Percentiles rank a stretch among this genome's conserved stretches.
phyloP scores from a whole-genome alignment of 2,797 vertebrate species.

The Chanos chanos region DNA sequence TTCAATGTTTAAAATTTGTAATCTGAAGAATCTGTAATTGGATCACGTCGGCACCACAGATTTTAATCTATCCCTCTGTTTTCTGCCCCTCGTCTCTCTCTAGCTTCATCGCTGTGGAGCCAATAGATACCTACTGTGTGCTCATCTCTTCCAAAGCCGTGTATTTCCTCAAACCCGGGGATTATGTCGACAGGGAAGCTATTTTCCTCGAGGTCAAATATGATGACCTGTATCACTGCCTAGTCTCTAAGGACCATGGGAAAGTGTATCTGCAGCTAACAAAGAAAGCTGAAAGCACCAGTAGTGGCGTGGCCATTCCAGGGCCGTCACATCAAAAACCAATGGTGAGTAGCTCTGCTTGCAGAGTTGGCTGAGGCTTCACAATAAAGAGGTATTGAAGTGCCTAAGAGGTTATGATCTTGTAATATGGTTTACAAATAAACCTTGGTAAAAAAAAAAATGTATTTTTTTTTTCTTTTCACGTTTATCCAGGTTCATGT shows the following conservation, averaged over 20 bases:
- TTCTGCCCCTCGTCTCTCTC: not conserved
- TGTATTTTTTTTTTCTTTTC: too few species aligned
- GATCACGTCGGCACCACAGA: too few species aligned
- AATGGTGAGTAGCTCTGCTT: constrained; percentile 76
- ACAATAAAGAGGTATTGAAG: not conserved
- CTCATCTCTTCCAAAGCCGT: constrained; percentile 96
- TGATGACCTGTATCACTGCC: constrained; percentile 94
- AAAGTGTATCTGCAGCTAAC: constrained; percentile 95
- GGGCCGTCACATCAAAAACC: constrained; percentile 95
- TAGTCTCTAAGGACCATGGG: constrained; percentile 93
- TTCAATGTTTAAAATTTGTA: too few species aligned
- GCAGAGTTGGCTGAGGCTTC: not conserved
- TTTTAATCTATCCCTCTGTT: not conserved
- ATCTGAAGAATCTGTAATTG: too few species aligned
- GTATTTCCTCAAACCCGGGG: constrained; percentile 88
- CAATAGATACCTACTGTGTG: constrained; percentile 88
- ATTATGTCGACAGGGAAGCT: constrained; percentile 84
- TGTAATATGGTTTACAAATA: too few species aligned
- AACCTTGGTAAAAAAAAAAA: too few species aligned
- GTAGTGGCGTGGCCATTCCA: constrained; percentile 89
- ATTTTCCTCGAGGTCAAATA: constrained; percentile 97
- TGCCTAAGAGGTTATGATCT: not conserved
- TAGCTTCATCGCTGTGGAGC: constrained; percentile 95
- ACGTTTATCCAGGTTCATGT: constrained; percentile 95
- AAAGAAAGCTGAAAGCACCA: constrained; percentile 87